A percentile compares a stretch with the other conserved stretches of the same genome.
Evolutionary conservation across 92 coral and sea anemone species (phyloP).

Genomic region (Porites lobata): DNA sequence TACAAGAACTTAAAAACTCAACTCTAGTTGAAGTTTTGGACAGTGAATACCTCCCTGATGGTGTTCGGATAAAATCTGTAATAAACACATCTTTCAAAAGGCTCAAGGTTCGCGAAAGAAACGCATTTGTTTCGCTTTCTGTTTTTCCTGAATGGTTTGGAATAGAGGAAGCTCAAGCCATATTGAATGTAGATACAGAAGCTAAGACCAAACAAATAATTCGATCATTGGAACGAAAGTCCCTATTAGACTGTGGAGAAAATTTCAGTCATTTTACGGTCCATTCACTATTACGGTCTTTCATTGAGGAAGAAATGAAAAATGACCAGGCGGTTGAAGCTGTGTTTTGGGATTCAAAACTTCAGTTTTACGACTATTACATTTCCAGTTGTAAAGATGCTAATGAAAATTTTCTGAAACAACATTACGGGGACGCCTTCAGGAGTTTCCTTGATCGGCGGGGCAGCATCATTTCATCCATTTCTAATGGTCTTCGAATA

Average conservation of each 20-base stretch:
- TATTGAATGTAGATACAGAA: neutral
- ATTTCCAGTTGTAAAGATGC: neutral
- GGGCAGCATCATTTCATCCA: neutral
- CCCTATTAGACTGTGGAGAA: neutral
- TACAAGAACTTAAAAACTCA: neutral
- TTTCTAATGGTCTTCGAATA: neutral
- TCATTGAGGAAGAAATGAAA: neutral
- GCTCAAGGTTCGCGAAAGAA: neutral
- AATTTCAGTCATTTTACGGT: neutral
- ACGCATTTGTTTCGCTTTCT: conserved; percentile 6
- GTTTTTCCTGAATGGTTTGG: neutral
- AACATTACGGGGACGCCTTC: neutral
- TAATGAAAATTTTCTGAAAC: neutral
- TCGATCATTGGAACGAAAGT: conserved; percentile 1
- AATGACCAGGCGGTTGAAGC: neutral
- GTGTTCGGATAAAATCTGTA: neutral
- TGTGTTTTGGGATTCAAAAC: neutral
- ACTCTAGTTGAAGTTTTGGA: conserved; percentile 12
- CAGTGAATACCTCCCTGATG: neutral
- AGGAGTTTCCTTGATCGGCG: neutral
- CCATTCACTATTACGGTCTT: conserved; percentile 11
- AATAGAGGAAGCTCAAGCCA: neutral
- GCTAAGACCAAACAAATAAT: neutral
- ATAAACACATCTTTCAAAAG: conserved; percentile 6
- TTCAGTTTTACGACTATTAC: neutral